Evolutionary conservation across 2,113 vertebrate species (phyloP).

Genomic region (Aramus guarauna): DNA sequence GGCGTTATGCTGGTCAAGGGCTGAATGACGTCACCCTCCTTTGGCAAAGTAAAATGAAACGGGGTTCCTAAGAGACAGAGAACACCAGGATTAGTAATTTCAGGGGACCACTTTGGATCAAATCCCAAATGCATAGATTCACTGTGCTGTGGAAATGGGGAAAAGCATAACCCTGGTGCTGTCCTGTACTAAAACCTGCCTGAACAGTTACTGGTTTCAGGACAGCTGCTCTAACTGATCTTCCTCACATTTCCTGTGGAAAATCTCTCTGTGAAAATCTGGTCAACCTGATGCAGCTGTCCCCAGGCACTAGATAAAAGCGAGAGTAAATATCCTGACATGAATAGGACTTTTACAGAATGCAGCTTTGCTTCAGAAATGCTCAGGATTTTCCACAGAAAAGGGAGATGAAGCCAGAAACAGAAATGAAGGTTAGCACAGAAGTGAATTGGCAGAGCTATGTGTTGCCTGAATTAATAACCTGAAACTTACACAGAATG

Average conservation of each 20-base stretch:
- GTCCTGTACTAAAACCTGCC: neutral
- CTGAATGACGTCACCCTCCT: slow-evolving; percentile 86
- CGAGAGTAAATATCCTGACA: neutral
- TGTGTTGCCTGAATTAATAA: neutral
- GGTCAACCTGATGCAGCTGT: neutral
- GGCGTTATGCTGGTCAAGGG: slow-evolving; percentile 81
- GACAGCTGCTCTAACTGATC: neutral
- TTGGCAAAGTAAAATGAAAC: slow-evolving; percentile 88
- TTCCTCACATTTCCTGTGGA: neutral
- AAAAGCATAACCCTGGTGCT: neutral
- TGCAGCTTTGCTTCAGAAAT: neutral
- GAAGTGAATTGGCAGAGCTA: neutral
- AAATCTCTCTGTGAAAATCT: neutral
- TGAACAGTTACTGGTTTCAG: neutral
- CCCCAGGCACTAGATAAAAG: neutral
- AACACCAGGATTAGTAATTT: neutral
- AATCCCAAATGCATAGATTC: neutral
- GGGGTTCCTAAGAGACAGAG: slow-evolving; percentile 76
- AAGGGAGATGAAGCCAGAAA: neutral
- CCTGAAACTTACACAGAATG: neutral
- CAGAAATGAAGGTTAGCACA: neutral
- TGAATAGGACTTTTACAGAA: neutral
- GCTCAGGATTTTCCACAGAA: neutral
- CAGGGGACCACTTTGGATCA: neutral
- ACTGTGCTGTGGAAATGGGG: neutral